Evolutionary conservation across 23 tunicate species (phyloP), one percentile per base, ranked within the genome.

Genomic region (Oikopleura vanhoeffeni): DNA sequence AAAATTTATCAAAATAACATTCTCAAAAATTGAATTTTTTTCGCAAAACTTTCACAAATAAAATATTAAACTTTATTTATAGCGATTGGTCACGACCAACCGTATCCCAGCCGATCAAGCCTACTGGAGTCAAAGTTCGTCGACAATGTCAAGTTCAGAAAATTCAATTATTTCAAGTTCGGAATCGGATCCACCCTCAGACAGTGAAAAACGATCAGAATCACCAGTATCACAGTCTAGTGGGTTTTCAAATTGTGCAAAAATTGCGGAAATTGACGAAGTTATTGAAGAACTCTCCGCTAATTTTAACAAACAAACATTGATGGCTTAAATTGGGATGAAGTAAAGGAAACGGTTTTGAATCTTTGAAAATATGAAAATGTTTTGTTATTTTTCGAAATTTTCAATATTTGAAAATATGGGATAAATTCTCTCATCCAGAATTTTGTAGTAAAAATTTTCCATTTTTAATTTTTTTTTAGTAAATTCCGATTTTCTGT

Each of bases 71-170:
- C 18, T 49, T 49, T 18, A 24, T 18, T 71, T 71, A 2, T 71
- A 71, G 79, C 79, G 79, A 71, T 32, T 71, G 34, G 79, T 71
- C 36, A 71, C 79, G 4, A 38, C 79, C 38, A 71, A 71, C 32
- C 79, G 34, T 18, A 30, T 30, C 3, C 79, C 34, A 71, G 2
- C 35, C 38, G 79, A 71, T 32, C 79, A 71, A 71, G 79, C 79
- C 34, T 71, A 71, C 79, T 71, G 79, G 79, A 13, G 34, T 30
- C 79, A 71, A 71, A 71, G 79, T 38, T 71, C 79, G 3, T 13
- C 34, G 27, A 18, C 27, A 71, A 71, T 71, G 3, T 71, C 79
- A 33, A 13, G 34, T 3, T 71, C 79, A 18, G 79, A 71, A 13
- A 30, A 13, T 38, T 71, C 79, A 3, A 30, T 2, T 30, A 30